These are phyloP conservation scores for Xanthorhoe spadicearia DNA, from an alignment of 2,888 invertebrate genomes.

Conservation along the genomic window DNA sequence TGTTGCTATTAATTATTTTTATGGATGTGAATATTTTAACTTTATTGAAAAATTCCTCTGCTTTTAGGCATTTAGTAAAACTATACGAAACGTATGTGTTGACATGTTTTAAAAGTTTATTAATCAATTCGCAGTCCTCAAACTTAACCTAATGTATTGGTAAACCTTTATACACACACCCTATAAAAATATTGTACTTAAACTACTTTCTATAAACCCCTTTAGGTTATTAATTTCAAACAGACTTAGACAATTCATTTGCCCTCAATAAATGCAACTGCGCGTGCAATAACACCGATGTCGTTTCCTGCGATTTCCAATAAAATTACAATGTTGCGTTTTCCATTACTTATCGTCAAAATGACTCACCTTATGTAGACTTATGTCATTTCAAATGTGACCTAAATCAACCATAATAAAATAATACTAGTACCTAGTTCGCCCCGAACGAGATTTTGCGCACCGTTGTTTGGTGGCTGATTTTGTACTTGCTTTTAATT, in stretches of 20 bases:
- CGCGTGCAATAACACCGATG: constrained; percentile 38
- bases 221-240: constrained; percentile 25
- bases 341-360: constrained; percentile 47
- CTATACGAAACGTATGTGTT: too few relatives aligned
- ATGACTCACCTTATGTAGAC: constrained; percentile 48
- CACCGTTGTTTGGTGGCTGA: too few relatives aligned
- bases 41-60: not conserved
- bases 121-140: too few relatives aligned
- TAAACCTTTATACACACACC: too few relatives aligned
- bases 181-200: too few relatives aligned
- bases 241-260: constrained; percentile 33
- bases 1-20: not conserved
- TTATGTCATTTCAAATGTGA: constrained; percentile 11
- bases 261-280: constrained; percentile 34
- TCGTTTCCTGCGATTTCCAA: constrained; percentile 47
- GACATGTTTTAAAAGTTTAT: too few relatives aligned
- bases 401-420: not conserved
- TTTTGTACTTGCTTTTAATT: too few relatives aligned
- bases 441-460: too few relatives aligned
- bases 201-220: not conserved
- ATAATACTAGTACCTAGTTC: not conserved
- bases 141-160: too few relatives aligned
- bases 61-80: not conserved
- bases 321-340: constrained; percentile 49
- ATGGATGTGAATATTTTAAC: not conserved